Conservation (phyloP, 2,888 invertebrate species). For the Schizaphis graminum region DNA sequence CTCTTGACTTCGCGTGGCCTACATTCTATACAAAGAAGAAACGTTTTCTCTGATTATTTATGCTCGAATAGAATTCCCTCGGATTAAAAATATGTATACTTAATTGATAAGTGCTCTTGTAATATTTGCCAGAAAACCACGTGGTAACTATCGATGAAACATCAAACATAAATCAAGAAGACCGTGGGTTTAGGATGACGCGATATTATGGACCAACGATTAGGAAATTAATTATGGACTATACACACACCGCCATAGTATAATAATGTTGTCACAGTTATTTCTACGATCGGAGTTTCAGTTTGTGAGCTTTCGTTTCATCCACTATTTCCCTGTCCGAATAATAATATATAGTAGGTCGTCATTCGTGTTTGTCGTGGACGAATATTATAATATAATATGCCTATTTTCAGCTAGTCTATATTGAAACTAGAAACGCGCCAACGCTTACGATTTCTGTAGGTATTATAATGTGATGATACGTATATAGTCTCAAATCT, state of each 20-base stretch:
- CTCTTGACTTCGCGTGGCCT: neutral
- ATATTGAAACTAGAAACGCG: neutral
- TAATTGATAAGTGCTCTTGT: neutral
- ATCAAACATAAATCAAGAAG: neutral
- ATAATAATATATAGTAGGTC: neutral
- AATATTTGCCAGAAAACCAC: neutral
- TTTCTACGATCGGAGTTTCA: neutral
- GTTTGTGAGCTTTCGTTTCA: neutral
- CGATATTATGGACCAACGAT: neutral
- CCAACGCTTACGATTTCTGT: neutral
- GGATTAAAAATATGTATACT: neutral
- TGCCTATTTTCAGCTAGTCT: neutral
- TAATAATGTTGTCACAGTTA: neutral
- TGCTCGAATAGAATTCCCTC: neutral
- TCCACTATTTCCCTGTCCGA: neutral
- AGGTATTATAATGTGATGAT: neutral
- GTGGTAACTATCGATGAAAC: neutral
- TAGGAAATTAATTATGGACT: neutral
- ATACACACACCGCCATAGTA: no score
- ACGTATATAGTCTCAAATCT: neutral
- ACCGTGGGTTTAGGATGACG: neutral
- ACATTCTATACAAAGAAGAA: neutral
- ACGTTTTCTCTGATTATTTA: neutral
- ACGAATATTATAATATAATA: neutral
- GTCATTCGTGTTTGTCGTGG: neutral